A percentile compares a stretch with the other conserved stretches of the same genome.
Conservation (phyloP, 2,797 vertebrate genomes). For the Pipistrellus pygmaeus region DNA sequence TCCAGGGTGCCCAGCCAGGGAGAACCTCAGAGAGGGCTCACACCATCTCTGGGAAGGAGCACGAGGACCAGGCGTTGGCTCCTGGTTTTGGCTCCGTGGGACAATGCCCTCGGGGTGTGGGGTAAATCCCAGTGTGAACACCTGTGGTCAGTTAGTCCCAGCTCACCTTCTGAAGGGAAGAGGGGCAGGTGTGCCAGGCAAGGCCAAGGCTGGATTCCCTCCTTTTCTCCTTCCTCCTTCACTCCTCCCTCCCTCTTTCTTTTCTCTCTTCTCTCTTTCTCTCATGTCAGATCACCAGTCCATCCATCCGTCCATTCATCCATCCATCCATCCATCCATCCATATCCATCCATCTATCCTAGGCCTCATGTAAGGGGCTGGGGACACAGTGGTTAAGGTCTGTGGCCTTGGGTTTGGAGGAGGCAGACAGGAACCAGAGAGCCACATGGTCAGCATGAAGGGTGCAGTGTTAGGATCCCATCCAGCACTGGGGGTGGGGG, state of each 20-base stretch:
- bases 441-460: neutral
- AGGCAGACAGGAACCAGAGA: neutral
- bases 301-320: too few species aligned
- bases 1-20: neutral
- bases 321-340: neutral
- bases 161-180: neutral
- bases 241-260: neutral
- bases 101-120: neutral
- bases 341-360: neutral
- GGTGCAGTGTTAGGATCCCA: neutral
- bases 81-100: neutral
- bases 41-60: neutral
- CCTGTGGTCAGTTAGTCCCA: neutral
- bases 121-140: neutral
- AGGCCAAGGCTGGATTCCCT: neutral
- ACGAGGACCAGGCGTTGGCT: neutral
- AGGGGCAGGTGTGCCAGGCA: neutral
- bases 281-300: neutral
- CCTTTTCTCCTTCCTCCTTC: neutral
- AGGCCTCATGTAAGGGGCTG: neutral
- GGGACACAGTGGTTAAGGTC: neutral
- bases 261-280: neutral
- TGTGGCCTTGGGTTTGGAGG: neutral
- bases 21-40: neutral
- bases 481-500: neutral